Evolutionary conservation across 2,888 invertebrate species (phyloP).

Genomic region (Tromatobia lineatoria): DNA sequence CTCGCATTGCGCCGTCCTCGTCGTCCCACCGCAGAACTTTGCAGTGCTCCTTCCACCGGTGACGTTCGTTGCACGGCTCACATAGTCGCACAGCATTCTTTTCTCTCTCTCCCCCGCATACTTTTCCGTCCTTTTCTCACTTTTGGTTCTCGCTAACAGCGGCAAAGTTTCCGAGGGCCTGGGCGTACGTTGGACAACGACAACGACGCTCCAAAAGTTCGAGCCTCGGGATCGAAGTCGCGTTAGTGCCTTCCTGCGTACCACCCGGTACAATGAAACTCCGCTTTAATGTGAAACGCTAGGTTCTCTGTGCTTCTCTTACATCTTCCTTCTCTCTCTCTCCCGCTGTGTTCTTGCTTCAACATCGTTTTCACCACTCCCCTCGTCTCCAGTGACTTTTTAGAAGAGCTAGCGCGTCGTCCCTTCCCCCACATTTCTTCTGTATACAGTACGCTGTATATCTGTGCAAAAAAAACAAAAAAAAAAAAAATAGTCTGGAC

Average conservation of each 20-base stretch:
- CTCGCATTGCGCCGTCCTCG: neutral
- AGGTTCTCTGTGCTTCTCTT: slow-evolving; percentile 8
- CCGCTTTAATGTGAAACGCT: slow-evolving; percentile 65
- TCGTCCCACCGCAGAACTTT: slow-evolving; percentile 45
- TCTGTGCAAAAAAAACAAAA: slow-evolving; percentile 19
- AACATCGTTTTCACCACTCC: slow-evolving; percentile 1
- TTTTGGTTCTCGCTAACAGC: neutral
- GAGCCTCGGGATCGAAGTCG: slow-evolving; percentile 62
- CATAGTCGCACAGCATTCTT: slow-evolving; percentile 12
- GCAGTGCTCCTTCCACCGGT: slow-evolving; percentile 30
- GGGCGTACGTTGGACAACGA: slow-evolving; percentile 11
- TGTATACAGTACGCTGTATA: neutral
- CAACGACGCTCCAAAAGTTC: slow-evolving; percentile 41
- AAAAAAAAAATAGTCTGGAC: slow-evolving; percentile 18
- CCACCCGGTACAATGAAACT: slow-evolving; percentile 68
- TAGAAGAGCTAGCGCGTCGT: slow-evolving; percentile 6
- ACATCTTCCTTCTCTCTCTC: neutral
- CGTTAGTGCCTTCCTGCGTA: slow-evolving; percentile 64
- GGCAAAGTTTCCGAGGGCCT: neutral
- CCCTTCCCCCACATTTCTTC: neutral
- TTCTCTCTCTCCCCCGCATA: neutral
- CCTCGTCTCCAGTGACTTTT: slow-evolving; percentile 38
- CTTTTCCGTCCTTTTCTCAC: slow-evolving; percentile 16
- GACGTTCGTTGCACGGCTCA: neutral
- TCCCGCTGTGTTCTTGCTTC: neutral